Base-by-base conservation (phyloP, 1,140 invertebrate species). In the Lordiphosa clarofinis region DNA sequence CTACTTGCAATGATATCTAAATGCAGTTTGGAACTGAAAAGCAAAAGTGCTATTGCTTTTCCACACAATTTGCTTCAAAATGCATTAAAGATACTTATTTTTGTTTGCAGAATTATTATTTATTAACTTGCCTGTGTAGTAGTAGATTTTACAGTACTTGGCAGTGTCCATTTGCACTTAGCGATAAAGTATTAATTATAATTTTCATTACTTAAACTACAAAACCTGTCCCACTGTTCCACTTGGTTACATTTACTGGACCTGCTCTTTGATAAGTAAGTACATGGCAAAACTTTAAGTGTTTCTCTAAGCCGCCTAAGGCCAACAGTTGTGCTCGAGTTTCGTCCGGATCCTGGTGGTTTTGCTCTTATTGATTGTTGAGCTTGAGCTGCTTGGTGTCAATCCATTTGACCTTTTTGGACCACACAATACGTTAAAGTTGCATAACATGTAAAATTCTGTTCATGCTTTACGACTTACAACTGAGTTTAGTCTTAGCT, bases 361-460 rank as follows among this genome's bases (percentile, higher is more conserved):
- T 56, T 7, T 7, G 13, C 35, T 36, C 46, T 36, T 67, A 67
- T 67, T 67, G 64, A 67, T 67, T 39, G 40, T 47, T 6, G 21
- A 19, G 21, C 55, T 59, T 4, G 49, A 36, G 37, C 33, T 44
- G 28, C 28, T 44, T 46, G 61, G 44, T 38, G 63, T 35, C 54
- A 56, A 44, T 28, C 44, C 63, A 33, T 46, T 35, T 72, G 50
- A 72, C 54, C 52, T 47, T 42, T 24, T 33, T 12, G 36, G 76
- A 60, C 75, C 75, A 81, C 75, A 82, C 73, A 56, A 15, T 49
- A 21, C 13, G 36, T 43, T 15, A 39, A 19, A 46, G 21, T 11
- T 74, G 75, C 65, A 74, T 33, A 75, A 75, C 75, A 70, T 60
- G 76, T 81, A 52, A 62, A 62, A 44, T 82, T 81, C 55, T 62